Evolutionary conservation across 2,797 vertebrate species (phyloP), one percentile per base, ranked within the genome.

Genomic region (Poeciliopsis gracilis): DNA sequence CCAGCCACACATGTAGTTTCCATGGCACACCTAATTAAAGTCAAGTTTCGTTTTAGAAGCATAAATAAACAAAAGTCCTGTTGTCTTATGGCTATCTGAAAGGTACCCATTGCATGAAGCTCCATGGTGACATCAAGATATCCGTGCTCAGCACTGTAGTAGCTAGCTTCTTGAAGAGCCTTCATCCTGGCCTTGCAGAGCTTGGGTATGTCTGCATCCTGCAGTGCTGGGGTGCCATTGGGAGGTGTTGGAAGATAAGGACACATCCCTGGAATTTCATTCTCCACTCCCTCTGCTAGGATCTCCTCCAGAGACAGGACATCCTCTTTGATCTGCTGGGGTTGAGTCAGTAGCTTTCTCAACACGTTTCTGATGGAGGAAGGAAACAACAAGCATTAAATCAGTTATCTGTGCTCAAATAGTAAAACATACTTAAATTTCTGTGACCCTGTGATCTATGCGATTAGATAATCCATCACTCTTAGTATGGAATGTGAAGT

Each of bases 101-200:
- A 75, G 1, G 18, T 93, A 99, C 98, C 98, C 28, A 99, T 93
- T 0, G 96, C 94, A 86, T 96, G 91, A 46, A 99, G 97, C 95
- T 99, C 98, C 97, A 99, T 96, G 92, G 98, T 99, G 95, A 99
- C 98, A 59, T 99, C 98, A 80, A 99, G 96, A 10, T 99, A 99
- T 82, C 98, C 97, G 0, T 99, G 98, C 91, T 99, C 98, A 0
- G 98, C 97, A 0, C 98, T 99, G 95, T 98, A 99, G 91, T 98
- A 99, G 92, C 96, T 98, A 78, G 98, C 97, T 89, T 99, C 97
- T 89, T 99, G 98, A 88, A 99, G 94, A 15, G 98, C 97, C 93
- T 99, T 99, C 88, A 95, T 98, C 76, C 97, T 92, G 2, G 98
- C 97, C 81, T 97, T 97, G 88, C 97, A 97, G 2, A 99, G 96